Base-by-base conservation (phyloP, 2,888 invertebrate species). In the Acheta domesticus region DNA sequence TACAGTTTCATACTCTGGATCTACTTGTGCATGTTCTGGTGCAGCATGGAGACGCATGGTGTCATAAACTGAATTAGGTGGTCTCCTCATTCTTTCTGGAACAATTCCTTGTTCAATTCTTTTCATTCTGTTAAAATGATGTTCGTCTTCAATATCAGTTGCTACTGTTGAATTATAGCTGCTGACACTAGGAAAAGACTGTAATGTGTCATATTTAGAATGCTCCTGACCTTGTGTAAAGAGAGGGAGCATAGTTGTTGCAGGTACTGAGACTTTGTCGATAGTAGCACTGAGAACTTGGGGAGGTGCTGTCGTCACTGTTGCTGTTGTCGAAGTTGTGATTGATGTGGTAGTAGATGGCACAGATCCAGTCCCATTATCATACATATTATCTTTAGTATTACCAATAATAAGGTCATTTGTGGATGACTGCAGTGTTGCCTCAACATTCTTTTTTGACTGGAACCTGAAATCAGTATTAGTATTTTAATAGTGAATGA, bases 51-150 rank as follows among this genome's bases (percentile, higher is more conserved):
- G 79, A 20, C 81, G 76, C 4, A 83, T 80, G 5, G 82, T 80
- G 78, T 83, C 83, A 74, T 83, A 83, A n/a, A 82, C 83, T 3
- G 82, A 80, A 75, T 83, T 82, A 16, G 82, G 82, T 2, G 80
- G 79, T 23, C 81, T 81, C 14, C 77, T 78, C 74, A 78, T 78
- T 49, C 36, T 77, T 16, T 80, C 81, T 76, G 78, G 77, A 73
- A 79, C 81, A 77, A 81, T 81, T 74, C 82, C 82, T 21, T 81
- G 80, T 79, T 82, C 82, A 49, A 82, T 81, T 12, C 78, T 75
- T 49, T 76, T 77, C 14, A 80, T 75, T 2, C 79, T 78, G 12
- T 78, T 79, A 48, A 80, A 80, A 49, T 80, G 81, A 19, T 78
- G 79, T 75, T 81, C 81, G 14, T 81, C 79, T n/a, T 82, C 81